A percentile compares a stretch with the other conserved stretches of the same genome.
These are phyloP conservation scores for Hoplodrina blanda DNA, from an alignment of 2,888 invertebrate genomes.

Conservation along the genomic window DNA sequence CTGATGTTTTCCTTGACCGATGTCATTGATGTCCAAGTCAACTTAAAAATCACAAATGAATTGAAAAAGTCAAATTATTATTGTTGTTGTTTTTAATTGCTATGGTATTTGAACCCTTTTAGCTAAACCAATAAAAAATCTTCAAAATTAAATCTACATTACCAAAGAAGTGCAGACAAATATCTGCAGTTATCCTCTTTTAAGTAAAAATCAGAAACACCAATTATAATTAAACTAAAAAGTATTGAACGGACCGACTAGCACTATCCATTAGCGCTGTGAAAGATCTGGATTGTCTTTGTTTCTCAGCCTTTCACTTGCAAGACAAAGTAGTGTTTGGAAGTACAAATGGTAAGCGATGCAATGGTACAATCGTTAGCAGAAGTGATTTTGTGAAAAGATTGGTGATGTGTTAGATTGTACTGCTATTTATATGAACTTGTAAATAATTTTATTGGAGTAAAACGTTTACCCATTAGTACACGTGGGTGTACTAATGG, in stretches of 20 bases:
- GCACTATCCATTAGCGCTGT: conserved; percentile 56
- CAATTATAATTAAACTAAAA: conserved; percentile 50
- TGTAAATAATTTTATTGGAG: no score
- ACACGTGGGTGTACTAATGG: no score
- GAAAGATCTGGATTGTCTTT: conserved; percentile 57
- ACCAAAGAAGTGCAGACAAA: conserved; percentile 17
- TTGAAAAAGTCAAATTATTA: no score
- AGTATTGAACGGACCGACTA: conserved; percentile 46
- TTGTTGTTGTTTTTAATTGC: no score
- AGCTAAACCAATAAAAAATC: no score
- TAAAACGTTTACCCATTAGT: no score
- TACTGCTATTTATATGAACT: background rate
- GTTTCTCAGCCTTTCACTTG: conserved; percentile 29
- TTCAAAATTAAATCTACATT: background rate
- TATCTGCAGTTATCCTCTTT: conserved; percentile 1
- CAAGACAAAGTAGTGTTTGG: conserved; percentile 47
- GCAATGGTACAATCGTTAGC: conserved; percentile 39
- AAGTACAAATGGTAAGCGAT: conserved; percentile 50
- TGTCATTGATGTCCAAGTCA: no score
- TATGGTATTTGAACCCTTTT: no score
- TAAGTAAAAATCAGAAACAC: conserved; percentile 48
- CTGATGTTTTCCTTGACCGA: no score
- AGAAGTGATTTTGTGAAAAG: conserved; percentile 30
- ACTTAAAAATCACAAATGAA: no score
- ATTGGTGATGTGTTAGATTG: conserved; percentile 15